phyloP scores from a whole-genome alignment of 2,113 vertebrate species.

The Aldabrachelys gigantea region DNA sequence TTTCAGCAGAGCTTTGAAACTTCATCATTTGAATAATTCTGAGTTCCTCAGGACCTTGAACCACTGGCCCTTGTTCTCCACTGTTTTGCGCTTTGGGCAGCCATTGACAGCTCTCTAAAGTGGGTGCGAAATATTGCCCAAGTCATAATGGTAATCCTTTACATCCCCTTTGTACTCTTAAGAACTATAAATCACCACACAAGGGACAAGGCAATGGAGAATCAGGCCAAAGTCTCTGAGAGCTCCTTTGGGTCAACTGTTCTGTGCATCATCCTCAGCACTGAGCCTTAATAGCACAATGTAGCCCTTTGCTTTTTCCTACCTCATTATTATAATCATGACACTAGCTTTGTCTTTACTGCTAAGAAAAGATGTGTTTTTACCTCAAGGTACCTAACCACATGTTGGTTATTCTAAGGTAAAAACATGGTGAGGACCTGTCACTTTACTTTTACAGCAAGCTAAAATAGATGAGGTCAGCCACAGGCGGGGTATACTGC shows the following conservation, averaged over 20 bases:
- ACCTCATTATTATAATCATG: background rate
- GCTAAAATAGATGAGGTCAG: background rate
- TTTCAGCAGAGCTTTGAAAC: background rate
- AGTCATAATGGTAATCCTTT: background rate
- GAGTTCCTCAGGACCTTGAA: background rate
- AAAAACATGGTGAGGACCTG: background rate
- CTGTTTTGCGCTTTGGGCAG: background rate
- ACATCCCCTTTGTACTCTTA: background rate
- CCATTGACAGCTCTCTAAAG: background rate
- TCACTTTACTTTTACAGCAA: background rate
- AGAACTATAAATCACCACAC: background rate
- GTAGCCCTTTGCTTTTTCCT: background rate
- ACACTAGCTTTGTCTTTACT: fast-evolving
- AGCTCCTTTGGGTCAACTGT: background rate
- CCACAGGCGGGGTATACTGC: fast-evolving
- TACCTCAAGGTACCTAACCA: background rate
- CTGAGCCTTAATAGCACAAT: background rate
- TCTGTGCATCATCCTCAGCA: background rate
- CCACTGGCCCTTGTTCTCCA: background rate
- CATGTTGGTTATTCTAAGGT: background rate
- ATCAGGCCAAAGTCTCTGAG: background rate
- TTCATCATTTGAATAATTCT: background rate
- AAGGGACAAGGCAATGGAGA: background rate
- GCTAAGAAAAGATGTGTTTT: background rate
- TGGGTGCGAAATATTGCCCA: background rate